phyloP scores from a whole-genome alignment of 2,113 vertebrate genomes.

The Prietella phreatophila region DNA sequence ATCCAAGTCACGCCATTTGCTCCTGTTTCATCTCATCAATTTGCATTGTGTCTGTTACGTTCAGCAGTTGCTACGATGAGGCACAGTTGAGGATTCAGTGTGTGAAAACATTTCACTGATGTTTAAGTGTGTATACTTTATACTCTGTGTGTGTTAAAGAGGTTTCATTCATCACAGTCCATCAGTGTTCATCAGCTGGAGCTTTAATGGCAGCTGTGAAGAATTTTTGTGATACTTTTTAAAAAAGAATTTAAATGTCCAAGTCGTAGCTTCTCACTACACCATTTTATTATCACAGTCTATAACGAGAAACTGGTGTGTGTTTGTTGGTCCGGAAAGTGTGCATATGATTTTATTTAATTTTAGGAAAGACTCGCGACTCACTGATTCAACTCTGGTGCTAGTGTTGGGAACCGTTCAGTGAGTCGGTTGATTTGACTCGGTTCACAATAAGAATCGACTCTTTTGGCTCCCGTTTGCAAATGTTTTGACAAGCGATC shows the following conservation, averaged over 20 bases:
- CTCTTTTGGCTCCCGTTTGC: not conserved
- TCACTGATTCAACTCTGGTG: not conserved
- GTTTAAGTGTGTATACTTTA: not conserved
- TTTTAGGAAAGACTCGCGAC: not conserved
- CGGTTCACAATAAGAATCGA: not conserved
- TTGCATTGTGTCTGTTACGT: not conserved
- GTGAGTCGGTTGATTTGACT: not conserved
- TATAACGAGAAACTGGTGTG: not conserved
- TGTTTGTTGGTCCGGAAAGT: not conserved
- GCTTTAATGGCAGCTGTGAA: not conserved
- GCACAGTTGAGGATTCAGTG: too few species aligned
- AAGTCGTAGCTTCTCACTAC: not conserved
- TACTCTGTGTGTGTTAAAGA: not conserved
- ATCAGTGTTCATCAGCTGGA: not conserved
- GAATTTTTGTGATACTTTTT: not conserved
- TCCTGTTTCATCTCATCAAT: not conserved
- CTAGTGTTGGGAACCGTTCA: not conserved
- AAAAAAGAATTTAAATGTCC: not conserved
- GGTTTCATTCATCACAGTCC: not conserved
- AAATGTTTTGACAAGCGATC: not conserved
- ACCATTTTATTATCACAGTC: not conserved
- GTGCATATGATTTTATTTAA: not conserved
- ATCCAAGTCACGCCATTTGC: not conserved
- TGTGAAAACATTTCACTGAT: not conserved
- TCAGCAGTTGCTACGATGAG: not conserved